Evolutionary conservation across 1,140 invertebrate genomes (phyloP), one percentile per base, ranked within the genome.

Genomic region (Pachyrhynchus sulphureomaculatus): DNA sequence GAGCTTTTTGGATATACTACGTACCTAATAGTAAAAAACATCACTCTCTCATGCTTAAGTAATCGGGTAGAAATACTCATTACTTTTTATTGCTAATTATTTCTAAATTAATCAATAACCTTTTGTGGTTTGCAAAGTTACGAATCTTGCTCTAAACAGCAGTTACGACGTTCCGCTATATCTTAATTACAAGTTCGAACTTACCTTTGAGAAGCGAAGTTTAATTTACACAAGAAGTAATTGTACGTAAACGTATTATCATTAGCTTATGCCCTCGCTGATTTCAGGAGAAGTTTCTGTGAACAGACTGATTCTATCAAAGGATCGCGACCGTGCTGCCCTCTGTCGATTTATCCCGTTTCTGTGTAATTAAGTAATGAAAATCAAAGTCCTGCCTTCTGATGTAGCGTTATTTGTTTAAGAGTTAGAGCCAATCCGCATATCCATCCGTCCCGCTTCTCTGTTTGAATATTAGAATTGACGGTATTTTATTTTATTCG

Each of bases 321-420:
- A 69, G 68, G 69, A 69, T 61, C 64, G 61, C 52, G 52, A 55
- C 58, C 29, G 48, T 64, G 60, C 59, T 62, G 63, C 61, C 61
- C 59, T 54, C 51, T 45, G 44, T 52, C 58, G 63, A 67, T 64
- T 61, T 67, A 63, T 62, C 65, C 62, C 59, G 66, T 66, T 70
- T 71, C 71, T 68, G 64, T 71, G 70, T 73, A 73, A 73, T 73
- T 73, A 73, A 70, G 71, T 73, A 73, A 73, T 70, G 68, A 70
- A 70, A 73, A 73, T 73, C 70, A 73, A 72, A 71, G 68, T 73
- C 70, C 62, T 67, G 66, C 69, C 67, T 71, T 71, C 68, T 71
- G 71, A 71, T 68, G 65, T 58, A 49, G 45, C 67, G 61, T 63
- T 72, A 67, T 72, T 72, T 72, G 70, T 71, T 72, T 68, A 71